These are phyloP conservation scores for Cotesia vestalis DNA, from an alignment of 1,140 invertebrate genomes.

Conservation along the genomic window DNA sequence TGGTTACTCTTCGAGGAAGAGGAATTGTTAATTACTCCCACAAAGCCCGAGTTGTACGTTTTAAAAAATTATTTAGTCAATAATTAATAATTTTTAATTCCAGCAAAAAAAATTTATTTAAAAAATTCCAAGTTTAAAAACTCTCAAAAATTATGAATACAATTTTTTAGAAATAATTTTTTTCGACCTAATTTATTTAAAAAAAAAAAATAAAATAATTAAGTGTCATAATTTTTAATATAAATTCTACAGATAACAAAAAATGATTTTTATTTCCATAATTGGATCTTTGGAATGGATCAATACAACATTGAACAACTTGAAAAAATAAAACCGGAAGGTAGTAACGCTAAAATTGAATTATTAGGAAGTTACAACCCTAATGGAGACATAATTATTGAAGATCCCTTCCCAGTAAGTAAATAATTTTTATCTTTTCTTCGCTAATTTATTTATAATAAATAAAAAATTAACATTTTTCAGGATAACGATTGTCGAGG, in stretches of 20 bases:
- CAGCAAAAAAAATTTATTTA: neutral
- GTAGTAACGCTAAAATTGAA: conserved; percentile 75
- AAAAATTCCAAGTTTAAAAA: too few relatives aligned
- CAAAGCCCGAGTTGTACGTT: conserved; percentile 75
- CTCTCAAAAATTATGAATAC: neutral
- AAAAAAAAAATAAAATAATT: neutral
- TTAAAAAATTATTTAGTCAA: too few relatives aligned
- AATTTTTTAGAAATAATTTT: neutral
- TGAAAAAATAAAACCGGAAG: conserved; percentile 69
- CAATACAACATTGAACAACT: conserved; percentile 80
- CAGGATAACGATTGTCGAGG: conserved; percentile 72
- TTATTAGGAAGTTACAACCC: conserved; percentile 86
- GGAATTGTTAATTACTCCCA: conserved; percentile 76
- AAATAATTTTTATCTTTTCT: conserved; percentile 31
- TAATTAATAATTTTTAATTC: neutral
- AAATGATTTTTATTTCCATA: conserved; percentile 79
- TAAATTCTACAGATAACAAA: conserved; percentile 64
- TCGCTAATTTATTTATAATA: neutral
- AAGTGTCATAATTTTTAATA: conserved; percentile 49
- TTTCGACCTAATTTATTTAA: neutral
- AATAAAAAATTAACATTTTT: conserved; percentile 35
- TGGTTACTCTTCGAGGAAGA: conserved; percentile 76
- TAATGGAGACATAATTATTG: conserved; percentile 78
- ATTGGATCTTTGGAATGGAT: conserved; percentile 94
- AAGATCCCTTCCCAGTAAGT: conserved; percentile 89